Base-by-base conservation (phyloP, 2,888 invertebrate genomes). In the Ernsta delagoae region DNA sequence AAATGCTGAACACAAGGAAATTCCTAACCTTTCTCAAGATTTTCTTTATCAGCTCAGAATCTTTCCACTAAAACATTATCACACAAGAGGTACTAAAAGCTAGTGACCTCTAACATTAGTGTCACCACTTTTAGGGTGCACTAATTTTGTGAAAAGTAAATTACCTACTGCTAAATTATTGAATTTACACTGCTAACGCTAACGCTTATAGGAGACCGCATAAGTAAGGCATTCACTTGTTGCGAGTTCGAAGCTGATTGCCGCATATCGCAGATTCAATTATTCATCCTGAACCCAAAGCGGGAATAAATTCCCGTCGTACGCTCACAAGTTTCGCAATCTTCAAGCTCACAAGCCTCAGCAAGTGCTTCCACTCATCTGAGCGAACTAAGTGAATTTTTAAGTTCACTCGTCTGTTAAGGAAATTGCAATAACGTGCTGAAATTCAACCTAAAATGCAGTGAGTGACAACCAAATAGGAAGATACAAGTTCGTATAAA, bases 311-410 rank as follows among this genome's bases (percentile, higher is more conserved):
- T 62, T 67, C 56, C 67, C 54, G 59, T 41, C 34, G 12, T 9
- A 43, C 68, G 36, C 48, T 45, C 61, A 62, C 61, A 68, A 68
- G 57, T 68, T 68, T 59, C 12, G 57, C 62, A 68, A 68, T 68
- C 62, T 68, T 68, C 61, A 39, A 62, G 68, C 57, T 61, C 53
- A 61, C 62, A 56, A 62, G 39, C 56, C 62, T 36, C 65, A 65
- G 56, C 68, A 62, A 68, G 57, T 62, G 62, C 48, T 67, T 68
- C 62, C 62, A 50, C 68, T 68, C 68, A 41, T 62, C 68, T 50
- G 62, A 62, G 68, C 68, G 68, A 62, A 68, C 68, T 68, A 68
- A 68, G 68, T 62, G 68, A 62, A 68, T 68, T 68, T 62, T 62
- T 68, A 62, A 68, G 68, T 68, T 68, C 68, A 57, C 50, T 62